These are phyloP conservation scores for Portevinia maculata DNA, from an alignment of 2,888 invertebrate genomes.

Conservation along the genomic window DNA sequence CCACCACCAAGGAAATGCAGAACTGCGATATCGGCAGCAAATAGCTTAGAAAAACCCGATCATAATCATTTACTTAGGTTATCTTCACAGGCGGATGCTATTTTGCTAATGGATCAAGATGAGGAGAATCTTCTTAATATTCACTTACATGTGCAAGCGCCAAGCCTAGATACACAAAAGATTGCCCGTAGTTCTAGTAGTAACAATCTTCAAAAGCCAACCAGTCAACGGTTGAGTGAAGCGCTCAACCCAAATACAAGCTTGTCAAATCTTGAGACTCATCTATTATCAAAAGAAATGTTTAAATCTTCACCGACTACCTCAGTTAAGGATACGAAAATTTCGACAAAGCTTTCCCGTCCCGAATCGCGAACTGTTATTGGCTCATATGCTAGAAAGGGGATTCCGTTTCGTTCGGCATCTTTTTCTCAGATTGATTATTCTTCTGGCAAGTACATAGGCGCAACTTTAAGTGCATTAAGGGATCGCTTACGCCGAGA, in stretches of 20 bases:
- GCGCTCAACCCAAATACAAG: slow-evolving; percentile 80
- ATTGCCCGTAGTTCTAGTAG: slow-evolving; percentile 34
- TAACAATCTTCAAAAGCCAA: slow-evolving; percentile 64
- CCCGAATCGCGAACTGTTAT: slow-evolving; percentile 86
- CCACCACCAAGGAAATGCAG: slow-evolving; percentile 84
- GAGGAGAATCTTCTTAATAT: slow-evolving; percentile 66
- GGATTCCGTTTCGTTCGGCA: slow-evolving; percentile 91
- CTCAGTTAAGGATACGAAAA: slow-evolving; percentile 75
- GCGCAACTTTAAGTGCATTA: slow-evolving; percentile 81
- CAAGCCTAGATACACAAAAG: slow-evolving; percentile 5
- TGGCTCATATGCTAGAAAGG: slow-evolving; percentile 86
- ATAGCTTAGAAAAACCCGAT: slow-evolving; percentile 82
- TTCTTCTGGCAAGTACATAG: slow-evolving; percentile 85
- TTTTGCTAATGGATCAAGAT: slow-evolving; percentile 78
- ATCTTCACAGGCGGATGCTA: slow-evolving; percentile 76
- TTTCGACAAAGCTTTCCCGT: slow-evolving; percentile 83
- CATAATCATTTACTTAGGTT: slow-evolving; percentile 22
- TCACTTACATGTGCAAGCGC: neutral
- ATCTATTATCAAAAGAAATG: slow-evolving; percentile 78
- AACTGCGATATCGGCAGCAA: slow-evolving; percentile 82
- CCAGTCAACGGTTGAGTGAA: slow-evolving; percentile 69
- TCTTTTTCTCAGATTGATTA: slow-evolving; percentile 95
- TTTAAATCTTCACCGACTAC: slow-evolving; percentile 78
- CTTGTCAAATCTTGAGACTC: slow-evolving; percentile 80
- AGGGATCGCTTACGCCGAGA: slow-evolving; percentile 80